These are phyloP conservation scores for Peromyscus attwateri DNA, from an alignment of 2,797 vertebrate genomes.

Conservation along the genomic window DNA sequence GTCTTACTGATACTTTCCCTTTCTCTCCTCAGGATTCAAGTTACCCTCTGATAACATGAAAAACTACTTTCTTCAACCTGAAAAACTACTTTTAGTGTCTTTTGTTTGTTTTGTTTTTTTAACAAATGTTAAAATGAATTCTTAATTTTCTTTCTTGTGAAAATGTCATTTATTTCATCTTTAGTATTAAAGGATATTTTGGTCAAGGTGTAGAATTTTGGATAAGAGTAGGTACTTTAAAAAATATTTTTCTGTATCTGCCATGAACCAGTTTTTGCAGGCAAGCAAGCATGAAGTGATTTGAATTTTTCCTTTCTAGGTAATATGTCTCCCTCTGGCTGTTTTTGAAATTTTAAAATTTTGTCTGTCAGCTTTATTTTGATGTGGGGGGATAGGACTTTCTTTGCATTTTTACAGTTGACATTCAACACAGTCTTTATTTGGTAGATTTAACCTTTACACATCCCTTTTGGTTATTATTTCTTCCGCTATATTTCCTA, in stretches of 20 bases:
- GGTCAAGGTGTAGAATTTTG: not conserved
- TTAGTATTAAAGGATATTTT: conserved; percentile 47
- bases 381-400: not conserved
- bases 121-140: not conserved
- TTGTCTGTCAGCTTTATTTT: conserved; percentile 20
- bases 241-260: not conserved
- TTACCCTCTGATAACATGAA: conserved; percentile 31
- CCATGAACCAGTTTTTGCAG: conserved; percentile 46
- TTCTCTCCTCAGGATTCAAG: not conserved
- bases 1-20: not conserved
- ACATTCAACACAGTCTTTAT: not conserved
- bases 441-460: conserved; percentile 28
- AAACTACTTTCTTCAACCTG: not conserved
- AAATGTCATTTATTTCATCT: conserved; percentile 43
- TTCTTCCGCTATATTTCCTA: not conserved
- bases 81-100: conserved; percentile 51
- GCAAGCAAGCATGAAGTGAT: not conserved
- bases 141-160: conserved; percentile 55
- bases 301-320: not conserved
- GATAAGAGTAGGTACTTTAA: not conserved
- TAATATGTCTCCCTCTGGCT: not conserved
- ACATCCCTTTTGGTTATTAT: conserved; percentile 28
- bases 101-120: not conserved
- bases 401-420: conserved; percentile 14
- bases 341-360: conserved; percentile 42